Base-by-base conservation (phyloP, 2,888 invertebrate species). In the Cephus rjabovi region DNA sequence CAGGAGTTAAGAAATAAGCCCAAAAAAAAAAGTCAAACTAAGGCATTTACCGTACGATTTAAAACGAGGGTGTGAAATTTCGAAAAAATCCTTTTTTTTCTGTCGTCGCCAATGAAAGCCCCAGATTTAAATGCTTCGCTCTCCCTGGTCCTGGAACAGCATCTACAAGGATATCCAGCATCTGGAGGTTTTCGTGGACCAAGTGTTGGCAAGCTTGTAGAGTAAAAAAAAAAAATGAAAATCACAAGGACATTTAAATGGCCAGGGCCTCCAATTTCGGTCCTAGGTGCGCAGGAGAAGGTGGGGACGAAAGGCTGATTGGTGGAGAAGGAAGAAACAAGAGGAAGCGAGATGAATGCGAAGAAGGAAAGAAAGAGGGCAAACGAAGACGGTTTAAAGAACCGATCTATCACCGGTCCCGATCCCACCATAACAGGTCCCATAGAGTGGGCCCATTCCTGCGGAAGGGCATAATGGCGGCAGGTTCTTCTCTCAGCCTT, bases 351-450 rank as follows among this genome's bases (percentile, higher is more conserved):
- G 71, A 30, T 1, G 71, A 12, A 71, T 3, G 31, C 15, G 4
- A 33, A 34, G 33, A 34, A 31, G 12, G 71, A 34, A 23, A 23
- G 23, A 56, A 23, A 56, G 56, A 56, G 56, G 56, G 23, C 34
- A 34, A 35, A 77, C 70, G 75, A 74, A 75, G 75, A 75, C 74
- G 77, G 78, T 81, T 81, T 83, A 82, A 82, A 82, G 81, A 79
- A 82, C 79, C 80, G 81, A 83, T 83, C 82, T 81, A 82, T 83
- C 83, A 82, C 79, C 74, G 80, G 76, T 74, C 76, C 75, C 69
- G 73, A 80, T 76, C 79, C 76, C 78, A 33, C 71, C 80, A 81
- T 79, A 79, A 81, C 84, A 84, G 84, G 84, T 84, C 80, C 81
- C 80, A 84, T 78, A 80, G 75, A 79, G 74, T 12, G 15, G 71